These are phyloP conservation scores for Herpailurus yagouaroundi DNA, from an alignment of 2,113 vertebrate genomes.

Conservation along the genomic window DNA sequence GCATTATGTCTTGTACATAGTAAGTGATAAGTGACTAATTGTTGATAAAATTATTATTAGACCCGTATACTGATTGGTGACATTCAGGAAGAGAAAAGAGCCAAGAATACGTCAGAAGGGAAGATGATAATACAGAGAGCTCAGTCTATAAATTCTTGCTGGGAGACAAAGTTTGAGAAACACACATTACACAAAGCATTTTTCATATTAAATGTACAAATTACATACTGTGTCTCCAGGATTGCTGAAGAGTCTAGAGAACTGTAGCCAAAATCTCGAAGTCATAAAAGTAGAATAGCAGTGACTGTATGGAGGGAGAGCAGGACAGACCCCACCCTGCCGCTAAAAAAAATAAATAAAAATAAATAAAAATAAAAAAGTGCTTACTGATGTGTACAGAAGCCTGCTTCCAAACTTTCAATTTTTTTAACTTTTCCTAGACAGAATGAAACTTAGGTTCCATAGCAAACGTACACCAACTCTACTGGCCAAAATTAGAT, in stretches of 20 bases:
- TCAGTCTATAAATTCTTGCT: background rate
- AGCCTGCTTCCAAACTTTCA: constrained; percentile 3
- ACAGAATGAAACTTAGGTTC: background rate
- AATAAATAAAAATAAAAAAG: background rate
- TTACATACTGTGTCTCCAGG: constrained; percentile 1
- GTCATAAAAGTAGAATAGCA: constrained; percentile 18
- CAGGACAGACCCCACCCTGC: background rate
- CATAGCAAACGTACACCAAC: background rate
- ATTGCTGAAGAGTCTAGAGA: constrained; percentile 40
- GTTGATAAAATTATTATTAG: constrained; percentile 27
- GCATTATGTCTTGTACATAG: background rate
- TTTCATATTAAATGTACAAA: background rate
- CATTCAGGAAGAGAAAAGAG: constrained; percentile 23
- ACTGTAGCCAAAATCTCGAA: background rate
- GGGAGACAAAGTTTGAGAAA: background rate
- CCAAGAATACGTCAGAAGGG: background rate
- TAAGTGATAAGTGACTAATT: background rate
- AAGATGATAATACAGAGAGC: background rate
- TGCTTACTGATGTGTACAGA: background rate
- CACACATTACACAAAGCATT: background rate
- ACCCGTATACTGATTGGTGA: background rate
- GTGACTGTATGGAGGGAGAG: background rate
- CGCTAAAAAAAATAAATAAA: background rate
- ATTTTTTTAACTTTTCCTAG: constrained; percentile 41
- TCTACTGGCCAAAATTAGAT: background rate